Percentiles rank a stretch among this genome's conserved stretches.
phyloP scores from a whole-genome alignment of 1,140 invertebrate species.

The Myzus persicae region DNA sequence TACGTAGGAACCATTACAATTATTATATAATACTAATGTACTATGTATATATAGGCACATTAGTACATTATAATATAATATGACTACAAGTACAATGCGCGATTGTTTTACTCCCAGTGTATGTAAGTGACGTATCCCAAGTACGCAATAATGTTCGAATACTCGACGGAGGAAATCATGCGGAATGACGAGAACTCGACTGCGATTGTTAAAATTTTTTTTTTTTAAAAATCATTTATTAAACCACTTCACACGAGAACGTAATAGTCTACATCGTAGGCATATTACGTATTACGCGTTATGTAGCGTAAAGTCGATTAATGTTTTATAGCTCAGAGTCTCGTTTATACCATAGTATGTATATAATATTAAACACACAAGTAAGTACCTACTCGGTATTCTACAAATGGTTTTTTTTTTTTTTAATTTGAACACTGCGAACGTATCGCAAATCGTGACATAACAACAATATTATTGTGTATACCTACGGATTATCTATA shows the following conservation, averaged over 20 bases:
- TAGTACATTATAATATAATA: background rate
- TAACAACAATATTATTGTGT: background rate
- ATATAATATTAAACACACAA: no score
- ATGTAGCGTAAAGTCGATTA: constrained; percentile 10
- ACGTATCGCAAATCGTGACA: background rate
- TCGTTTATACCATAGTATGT: background rate
- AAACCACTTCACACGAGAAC: background rate
- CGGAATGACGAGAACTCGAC: background rate
- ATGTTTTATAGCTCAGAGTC: constrained; percentile 1
- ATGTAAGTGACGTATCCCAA: background rate
- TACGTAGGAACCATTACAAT: background rate
- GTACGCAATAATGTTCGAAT: background rate
- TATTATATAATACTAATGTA: background rate
- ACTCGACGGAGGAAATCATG: constrained; percentile 19
- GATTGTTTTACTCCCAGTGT: background rate
- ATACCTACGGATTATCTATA: background rate
- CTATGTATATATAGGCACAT: background rate
- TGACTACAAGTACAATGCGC: background rate
- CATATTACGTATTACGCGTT: background rate
- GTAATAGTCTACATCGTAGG: background rate
- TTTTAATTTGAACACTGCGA: background rate
- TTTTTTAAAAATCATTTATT: background rate
- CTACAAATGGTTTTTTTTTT: background rate
- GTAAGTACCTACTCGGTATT: background rate
- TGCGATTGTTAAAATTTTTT: background rate